These are phyloP conservation scores for Conops quadrifasciatus DNA, from an alignment of 2,888 invertebrate species.

Conservation along the genomic window DNA sequence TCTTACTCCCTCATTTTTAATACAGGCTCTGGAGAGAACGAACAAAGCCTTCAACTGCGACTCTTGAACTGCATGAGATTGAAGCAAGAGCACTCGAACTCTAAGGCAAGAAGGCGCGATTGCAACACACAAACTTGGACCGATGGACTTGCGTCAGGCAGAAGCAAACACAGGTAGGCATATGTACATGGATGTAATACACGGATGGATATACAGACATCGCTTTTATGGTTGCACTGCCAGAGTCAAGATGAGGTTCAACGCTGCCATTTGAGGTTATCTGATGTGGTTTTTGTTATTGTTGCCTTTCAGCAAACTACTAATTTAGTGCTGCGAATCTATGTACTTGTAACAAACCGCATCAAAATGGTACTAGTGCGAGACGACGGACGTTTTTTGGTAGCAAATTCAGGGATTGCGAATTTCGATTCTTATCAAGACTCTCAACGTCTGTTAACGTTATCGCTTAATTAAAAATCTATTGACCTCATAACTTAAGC, in stretches of 20 bases:
- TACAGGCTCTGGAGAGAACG: neutral
- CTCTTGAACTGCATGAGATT: neutral
- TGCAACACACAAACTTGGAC: neutral
- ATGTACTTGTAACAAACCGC: no score
- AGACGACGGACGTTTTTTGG: no score
- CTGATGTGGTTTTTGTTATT: neutral
- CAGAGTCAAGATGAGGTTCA: constrained; percentile 6
- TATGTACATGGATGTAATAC: no score
- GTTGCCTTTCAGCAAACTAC: neutral
- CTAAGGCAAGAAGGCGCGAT: neutral
- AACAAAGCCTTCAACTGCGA: neutral
- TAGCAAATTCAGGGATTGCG: no score
- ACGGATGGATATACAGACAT: no score
- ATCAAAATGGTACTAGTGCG: no score
- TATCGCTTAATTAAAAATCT: neutral
- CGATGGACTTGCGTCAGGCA: no score
- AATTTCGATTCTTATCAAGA: neutral
- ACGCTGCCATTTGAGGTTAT: constrained; percentile 12
- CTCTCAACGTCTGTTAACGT: neutral
- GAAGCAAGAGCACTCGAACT: neutral
- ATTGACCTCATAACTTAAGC: no score
- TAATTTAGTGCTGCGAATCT: neutral
- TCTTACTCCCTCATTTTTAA: no score
- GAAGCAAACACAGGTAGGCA: no score
- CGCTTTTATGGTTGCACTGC: neutral